These are phyloP conservation scores for Bursaphelenchus okinawaensis DNA, from an alignment of 2,888 invertebrate species.

Conservation along the genomic window DNA sequence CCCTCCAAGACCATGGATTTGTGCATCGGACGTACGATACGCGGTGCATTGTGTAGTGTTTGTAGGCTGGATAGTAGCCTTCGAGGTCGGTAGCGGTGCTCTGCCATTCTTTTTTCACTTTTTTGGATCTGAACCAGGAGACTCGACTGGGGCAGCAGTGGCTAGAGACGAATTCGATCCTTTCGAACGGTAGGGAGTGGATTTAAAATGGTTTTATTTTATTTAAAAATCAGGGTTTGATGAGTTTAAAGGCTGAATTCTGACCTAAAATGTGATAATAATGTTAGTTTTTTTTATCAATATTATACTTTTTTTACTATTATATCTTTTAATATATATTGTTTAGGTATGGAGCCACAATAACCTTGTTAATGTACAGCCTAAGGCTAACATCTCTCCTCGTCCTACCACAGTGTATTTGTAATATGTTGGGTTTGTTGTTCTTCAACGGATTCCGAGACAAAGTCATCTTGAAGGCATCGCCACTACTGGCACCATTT, in stretches of 20 bases:
- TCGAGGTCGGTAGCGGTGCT: slow-evolving; percentile 50
- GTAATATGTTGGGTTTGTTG: slow-evolving; percentile 63
- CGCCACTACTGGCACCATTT: slow-evolving; percentile 80
- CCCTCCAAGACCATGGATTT: neutral
- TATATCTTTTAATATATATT: neutral
- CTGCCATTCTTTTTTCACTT: slow-evolving; percentile 26
- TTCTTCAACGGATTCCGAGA: slow-evolving; percentile 91
- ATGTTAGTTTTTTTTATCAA: neutral
- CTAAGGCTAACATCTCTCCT: slow-evolving; percentile 53
- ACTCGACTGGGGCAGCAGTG: slow-evolving; percentile 4
- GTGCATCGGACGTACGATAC: slow-evolving; percentile 35
- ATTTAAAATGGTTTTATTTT: neutral
- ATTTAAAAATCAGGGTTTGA: neutral
- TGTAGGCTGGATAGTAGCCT: slow-evolving; percentile 47
- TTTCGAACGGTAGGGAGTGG: slow-evolving; percentile 28
- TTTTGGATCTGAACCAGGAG: slow-evolving; percentile 3
- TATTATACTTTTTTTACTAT: neutral
- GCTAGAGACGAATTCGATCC: slow-evolving; percentile 26
- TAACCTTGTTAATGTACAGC: slow-evolving; percentile 47
- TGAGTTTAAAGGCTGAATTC: neutral
- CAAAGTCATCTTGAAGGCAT: slow-evolving; percentile 64
- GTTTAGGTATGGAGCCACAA: slow-evolving; percentile 53
- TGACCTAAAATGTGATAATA: no score
- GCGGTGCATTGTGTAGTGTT: slow-evolving; percentile 48
- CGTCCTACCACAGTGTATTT: slow-evolving; percentile 57